Conservation (phyloP, 2,888 invertebrate species). For the Fragum whitleyi region DNA sequence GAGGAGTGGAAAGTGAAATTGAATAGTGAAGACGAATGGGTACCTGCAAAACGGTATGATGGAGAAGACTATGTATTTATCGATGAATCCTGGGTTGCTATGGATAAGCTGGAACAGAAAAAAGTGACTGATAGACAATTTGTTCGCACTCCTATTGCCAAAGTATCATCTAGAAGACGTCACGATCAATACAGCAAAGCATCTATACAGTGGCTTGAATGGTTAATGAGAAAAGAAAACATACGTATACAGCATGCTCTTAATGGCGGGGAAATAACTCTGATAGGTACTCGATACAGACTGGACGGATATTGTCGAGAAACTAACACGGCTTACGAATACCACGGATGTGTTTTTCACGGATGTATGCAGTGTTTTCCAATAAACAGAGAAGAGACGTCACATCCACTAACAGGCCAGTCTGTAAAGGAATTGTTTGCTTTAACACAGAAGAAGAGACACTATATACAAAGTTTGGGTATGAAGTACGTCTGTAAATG, state of each 20-base stretch:
- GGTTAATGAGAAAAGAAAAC: constrained; percentile 8
- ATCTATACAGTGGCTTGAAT: constrained; percentile 29
- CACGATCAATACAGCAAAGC: not conserved
- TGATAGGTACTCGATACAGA: constrained; percentile 31
- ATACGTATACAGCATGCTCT: constrained; percentile 33
- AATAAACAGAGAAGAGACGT: constrained; percentile 16
- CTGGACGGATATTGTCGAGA: constrained; percentile 41
- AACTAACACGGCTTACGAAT: constrained; percentile 40
- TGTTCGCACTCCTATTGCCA: not conserved
- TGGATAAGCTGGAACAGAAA: not conserved
- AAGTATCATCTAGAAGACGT: not conserved
- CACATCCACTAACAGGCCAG: too few species aligned
- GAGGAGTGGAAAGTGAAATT: constrained; percentile 48
- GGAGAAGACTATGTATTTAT: constrained; percentile 24
- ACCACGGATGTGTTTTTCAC: constrained; percentile 43
- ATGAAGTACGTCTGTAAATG: constrained; percentile 43
- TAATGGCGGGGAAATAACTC: constrained; percentile 28
- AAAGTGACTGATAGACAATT: not conserved
- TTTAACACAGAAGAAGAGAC: constrained; percentile 25
- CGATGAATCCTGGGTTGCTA: constrained; percentile 28
- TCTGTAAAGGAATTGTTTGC: too few species aligned
- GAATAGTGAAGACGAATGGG: constrained; percentile 7
- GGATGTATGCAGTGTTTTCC: constrained; percentile 31
- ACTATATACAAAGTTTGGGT: too few species aligned
- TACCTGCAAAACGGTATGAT: constrained; percentile 37